Percentiles rank a stretch among this genome's conserved stretches.
phyloP scores from a whole-genome alignment of 2,888 invertebrate genomes.

The Mamestra brassicae region DNA sequence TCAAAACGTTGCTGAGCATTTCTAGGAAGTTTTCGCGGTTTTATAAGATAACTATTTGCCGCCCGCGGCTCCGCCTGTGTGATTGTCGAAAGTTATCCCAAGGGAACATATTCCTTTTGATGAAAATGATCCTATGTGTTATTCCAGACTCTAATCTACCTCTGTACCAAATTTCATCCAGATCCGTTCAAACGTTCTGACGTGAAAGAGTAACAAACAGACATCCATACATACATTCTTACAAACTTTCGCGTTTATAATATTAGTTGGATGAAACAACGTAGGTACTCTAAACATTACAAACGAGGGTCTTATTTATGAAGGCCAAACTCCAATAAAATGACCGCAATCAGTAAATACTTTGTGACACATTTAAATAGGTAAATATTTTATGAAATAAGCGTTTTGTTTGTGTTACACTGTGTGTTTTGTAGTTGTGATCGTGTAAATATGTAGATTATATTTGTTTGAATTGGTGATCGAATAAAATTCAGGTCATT shows the following conservation, averaged over 20 bases:
- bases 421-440: slow-evolving; percentile 11
- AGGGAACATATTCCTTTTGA: too few relatives aligned
- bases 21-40: slow-evolving; percentile 22
- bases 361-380: slow-evolving; percentile 68
- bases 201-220: too few relatives aligned
- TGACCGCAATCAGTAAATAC: slow-evolving; percentile 72
- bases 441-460: slow-evolving; percentile 24
- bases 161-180: too few relatives aligned
- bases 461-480: slow-evolving; percentile 11
- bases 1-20: slow-evolving; percentile 1
- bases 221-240: too few relatives aligned
- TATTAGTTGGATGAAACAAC: slow-evolving; percentile 67
- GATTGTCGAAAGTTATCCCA: too few relatives aligned
- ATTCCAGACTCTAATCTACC: too few relatives aligned
- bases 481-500: slow-evolving; percentile 1
- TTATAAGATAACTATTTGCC: slow-evolving; percentile 55
- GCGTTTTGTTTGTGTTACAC: slow-evolving; percentile 30
- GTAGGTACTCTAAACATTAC: slow-evolving; percentile 64
- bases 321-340: slow-evolving; percentile 70
- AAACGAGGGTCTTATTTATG: slow-evolving; percentile 77
- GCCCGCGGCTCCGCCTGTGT: too few relatives aligned
- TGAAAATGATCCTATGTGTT: too few relatives aligned
- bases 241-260: too few relatives aligned
- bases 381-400: slow-evolving; percentile 59
- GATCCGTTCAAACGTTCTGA: too few relatives aligned